Evolutionary conservation across 2,797 vertebrate genomes (phyloP).

Genomic region (Dicrostonyx torquatus): DNA sequence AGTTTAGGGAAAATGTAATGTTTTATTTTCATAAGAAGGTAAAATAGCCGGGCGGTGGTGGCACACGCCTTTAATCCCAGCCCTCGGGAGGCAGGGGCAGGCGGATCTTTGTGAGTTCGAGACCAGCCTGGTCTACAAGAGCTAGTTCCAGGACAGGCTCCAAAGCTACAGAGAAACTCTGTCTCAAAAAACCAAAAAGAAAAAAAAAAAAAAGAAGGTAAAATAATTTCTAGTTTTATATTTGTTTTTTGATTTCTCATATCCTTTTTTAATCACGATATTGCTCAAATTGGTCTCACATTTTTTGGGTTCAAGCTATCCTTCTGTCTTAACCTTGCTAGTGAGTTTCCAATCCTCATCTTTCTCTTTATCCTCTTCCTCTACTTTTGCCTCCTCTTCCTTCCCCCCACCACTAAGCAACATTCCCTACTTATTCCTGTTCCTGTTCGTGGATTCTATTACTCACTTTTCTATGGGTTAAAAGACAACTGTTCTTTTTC

Average conservation of each 20-base stretch:
- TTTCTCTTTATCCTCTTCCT: neutral
- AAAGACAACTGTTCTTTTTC: constrained; percentile 37
- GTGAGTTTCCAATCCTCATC: neutral
- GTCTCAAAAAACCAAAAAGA: too few relatives aligned
- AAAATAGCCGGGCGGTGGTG: too few relatives aligned
- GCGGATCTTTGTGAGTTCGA: too few relatives aligned
- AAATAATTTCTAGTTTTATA: neutral
- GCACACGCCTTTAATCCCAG: too few relatives aligned
- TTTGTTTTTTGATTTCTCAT: neutral
- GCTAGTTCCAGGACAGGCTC: too few relatives aligned
- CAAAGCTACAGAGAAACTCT: too few relatives aligned
- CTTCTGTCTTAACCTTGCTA: neutral
- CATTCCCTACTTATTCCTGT: neutral
- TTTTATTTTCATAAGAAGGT: neutral
- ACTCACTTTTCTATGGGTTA: neutral
- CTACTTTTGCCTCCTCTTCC: neutral
- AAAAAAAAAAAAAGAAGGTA: too few relatives aligned
- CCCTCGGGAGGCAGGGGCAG: too few relatives aligned
- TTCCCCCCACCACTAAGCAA: neutral
- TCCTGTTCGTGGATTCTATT: constrained; percentile 22
- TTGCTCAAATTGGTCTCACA: neutral
- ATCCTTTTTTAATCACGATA: neutral
- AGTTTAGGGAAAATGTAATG: neutral
- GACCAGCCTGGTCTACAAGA: too few relatives aligned
- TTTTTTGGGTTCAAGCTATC: neutral